These are phyloP conservation scores for Zophobas morio DNA, from an alignment of 1,140 invertebrate species.

Conservation along the genomic window DNA sequence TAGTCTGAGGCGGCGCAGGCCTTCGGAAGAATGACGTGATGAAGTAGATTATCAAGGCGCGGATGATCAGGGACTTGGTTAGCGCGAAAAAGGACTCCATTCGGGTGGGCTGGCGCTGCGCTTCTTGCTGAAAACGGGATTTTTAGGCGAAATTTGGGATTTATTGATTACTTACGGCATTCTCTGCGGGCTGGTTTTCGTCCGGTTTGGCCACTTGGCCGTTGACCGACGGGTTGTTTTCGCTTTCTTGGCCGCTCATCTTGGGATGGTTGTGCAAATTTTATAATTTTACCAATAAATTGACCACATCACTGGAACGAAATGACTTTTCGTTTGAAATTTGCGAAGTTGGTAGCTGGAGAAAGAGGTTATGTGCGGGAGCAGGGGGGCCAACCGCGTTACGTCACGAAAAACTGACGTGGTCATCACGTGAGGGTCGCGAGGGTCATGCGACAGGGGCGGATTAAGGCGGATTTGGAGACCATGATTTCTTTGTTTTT, in stretches of 20 bases:
- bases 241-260: conserved; percentile 2
- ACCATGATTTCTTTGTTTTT: too few relatives aligned
- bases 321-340: conserved; percentile 32
- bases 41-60: conserved; percentile 95
- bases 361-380: not conserved
- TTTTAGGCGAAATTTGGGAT: conserved; percentile 7
- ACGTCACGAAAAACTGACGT: too few relatives aligned
- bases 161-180: conserved; percentile 38
- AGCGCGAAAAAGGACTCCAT: conserved; percentile 88
- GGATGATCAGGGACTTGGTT: conserved; percentile 85
- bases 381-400: not conserved
- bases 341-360: conserved; percentile 3
- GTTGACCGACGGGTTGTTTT: conserved; percentile 5
- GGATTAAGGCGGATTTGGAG: too few relatives aligned
- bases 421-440: too few relatives aligned
- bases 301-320: conserved; percentile 32
- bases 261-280: conserved; percentile 12
- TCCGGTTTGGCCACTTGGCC: conserved; percentile 20
- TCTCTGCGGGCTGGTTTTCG: conserved; percentile 14
- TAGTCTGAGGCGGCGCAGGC: conserved; percentile 69
- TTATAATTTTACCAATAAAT: conserved; percentile 10
- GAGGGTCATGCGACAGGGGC: too few relatives aligned
- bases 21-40: conserved; percentile 91
- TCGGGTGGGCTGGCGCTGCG: conserved; percentile 74
- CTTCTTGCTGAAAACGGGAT: conserved; percentile 26